These are phyloP conservation scores for human DNA, from an alignment of 2,113 vertebrate species.

Conservation along the genomic window DNA sequence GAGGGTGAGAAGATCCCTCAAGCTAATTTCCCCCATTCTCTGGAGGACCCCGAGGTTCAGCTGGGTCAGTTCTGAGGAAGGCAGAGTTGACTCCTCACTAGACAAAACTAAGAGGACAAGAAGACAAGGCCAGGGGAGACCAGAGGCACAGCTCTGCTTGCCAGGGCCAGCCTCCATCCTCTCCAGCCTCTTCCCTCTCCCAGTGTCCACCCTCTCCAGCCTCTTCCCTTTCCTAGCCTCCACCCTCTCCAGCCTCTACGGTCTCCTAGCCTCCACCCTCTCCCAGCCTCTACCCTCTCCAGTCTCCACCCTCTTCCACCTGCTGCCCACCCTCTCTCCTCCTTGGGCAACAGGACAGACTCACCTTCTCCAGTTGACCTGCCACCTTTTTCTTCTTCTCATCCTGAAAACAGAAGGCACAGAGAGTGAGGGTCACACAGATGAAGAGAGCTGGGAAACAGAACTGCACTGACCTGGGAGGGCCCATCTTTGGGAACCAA, in stretches of 20 bases:
- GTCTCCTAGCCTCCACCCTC: too few species aligned
- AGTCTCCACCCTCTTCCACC: too few species aligned
- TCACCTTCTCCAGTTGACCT: conserved; percentile 86
- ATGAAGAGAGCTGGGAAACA: accelerated
- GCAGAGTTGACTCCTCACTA: accelerated
- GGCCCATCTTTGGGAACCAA: not conserved
- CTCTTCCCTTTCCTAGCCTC: too few species aligned
- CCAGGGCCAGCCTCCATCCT: too few species aligned
- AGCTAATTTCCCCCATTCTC: not conserved
- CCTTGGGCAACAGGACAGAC: not conserved
- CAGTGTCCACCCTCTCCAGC: too few species aligned
- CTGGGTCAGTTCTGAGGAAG: not conserved
- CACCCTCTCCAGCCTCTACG: too few species aligned
- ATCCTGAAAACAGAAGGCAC: conserved; percentile 75
- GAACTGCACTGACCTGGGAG: accelerated
- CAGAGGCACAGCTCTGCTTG: accelerated
- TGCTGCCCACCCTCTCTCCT: accelerated
- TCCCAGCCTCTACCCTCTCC: too few species aligned
- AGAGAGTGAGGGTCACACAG: not conserved
- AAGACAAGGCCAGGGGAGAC: accelerated
- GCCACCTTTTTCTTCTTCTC: conserved; percentile 84
- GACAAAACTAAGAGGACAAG: not conserved
- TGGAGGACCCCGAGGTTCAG: not conserved
- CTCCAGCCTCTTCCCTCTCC: not conserved
- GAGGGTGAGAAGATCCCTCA: accelerated